Evolutionary conservation across 2,113 vertebrate species (phyloP), one percentile per base, ranked within the genome.

Genomic region (Tapirus terrestris): DNA sequence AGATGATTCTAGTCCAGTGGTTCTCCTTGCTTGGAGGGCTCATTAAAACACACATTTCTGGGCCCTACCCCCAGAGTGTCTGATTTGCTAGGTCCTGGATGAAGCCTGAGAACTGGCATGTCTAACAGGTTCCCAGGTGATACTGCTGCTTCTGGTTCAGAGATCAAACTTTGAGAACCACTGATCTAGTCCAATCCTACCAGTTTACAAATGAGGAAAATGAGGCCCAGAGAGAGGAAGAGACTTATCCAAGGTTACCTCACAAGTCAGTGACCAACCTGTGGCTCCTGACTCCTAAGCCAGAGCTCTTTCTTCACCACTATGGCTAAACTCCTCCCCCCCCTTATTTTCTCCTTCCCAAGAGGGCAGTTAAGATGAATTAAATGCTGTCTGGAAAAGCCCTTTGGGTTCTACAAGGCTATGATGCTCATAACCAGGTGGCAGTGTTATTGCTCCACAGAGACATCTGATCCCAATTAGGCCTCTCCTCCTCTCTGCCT

Each of bases 391-490:
- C 96, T 97, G 91, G 95, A 97, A 97, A 97, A 97, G 16, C 29
- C 84, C 60, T 96, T 91, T 94, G 81, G 60, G 48, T 96, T 93
- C 91, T 93, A 65, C 63, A 89, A 87, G 93, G 33, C 77, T 97
- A 96, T 94, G 65, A 97, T 97, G 51, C 16, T 96, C 76, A 96
- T 93, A 94, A 93, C 65, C 95, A 97, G 91, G 96, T 93, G 75
- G 76, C 73, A 96, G 53, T 82, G 75, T 90, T 94, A 96, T 87
- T 96, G 58, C 76, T 88, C 95, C 91, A 25, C 45, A 73, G 72
- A 97, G 93, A 96, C 91, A 96, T 97, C 81, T 96, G 81, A 97
- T 94, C 20, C 39, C 76, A 97, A 96, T 97, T 96, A 94, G 65
- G 33, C 58, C 70, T 84, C 84, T 88, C 70, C 36, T 94, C 63